Conservation (phyloP, 2,797 vertebrate species). For the Hoplostethus atlanticus region DNA sequence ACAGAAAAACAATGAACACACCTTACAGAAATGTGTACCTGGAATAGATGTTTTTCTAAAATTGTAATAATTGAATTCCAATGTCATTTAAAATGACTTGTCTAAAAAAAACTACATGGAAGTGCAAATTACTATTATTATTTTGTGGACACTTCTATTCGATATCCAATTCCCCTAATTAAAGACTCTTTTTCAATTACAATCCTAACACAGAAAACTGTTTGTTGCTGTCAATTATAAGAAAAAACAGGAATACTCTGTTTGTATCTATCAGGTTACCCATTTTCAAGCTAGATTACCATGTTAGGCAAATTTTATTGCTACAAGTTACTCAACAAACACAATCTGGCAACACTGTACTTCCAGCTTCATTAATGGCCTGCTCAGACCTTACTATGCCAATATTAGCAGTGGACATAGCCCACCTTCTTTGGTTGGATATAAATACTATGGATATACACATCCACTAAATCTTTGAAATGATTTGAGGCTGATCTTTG, state of each 20-base stretch:
- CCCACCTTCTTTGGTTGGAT: neutral
- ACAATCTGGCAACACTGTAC: neutral
- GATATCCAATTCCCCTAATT: neutral
- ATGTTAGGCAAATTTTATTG: neutral
- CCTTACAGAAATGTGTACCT: too few relatives aligned
- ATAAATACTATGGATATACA: neutral
- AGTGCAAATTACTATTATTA: too few relatives aligned
- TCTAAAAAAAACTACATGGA: too few relatives aligned
- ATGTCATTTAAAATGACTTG: too few relatives aligned
- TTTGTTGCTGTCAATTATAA: neutral
- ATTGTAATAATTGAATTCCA: too few relatives aligned
- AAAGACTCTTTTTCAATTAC: neutral
- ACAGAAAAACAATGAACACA: too few relatives aligned
- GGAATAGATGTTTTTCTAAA: too few relatives aligned
- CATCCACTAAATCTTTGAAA: neutral
- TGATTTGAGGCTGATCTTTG: neutral
- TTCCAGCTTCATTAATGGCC: neutral
- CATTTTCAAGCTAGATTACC: neutral
- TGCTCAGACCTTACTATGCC: neutral
- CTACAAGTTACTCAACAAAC: neutral
- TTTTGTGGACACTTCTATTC: too few relatives aligned
- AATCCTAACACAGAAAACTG: neutral
- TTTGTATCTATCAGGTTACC: neutral
- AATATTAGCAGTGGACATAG: neutral
- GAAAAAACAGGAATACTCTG: neutral